Evolutionary conservation across 2,888 invertebrate species (phyloP).

Genomic region (Drosophila gaucha): DNA sequence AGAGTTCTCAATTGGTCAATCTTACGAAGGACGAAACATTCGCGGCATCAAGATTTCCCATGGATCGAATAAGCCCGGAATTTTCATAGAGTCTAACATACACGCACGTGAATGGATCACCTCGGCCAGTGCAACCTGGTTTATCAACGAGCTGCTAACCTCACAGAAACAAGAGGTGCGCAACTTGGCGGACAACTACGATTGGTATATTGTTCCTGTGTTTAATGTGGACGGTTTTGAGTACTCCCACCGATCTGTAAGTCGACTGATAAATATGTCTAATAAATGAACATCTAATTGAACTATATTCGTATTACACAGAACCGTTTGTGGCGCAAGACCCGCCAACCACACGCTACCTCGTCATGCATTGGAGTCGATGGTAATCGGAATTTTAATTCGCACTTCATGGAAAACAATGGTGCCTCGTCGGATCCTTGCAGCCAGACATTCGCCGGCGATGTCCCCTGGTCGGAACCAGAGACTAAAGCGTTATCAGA

Average conservation of each 20-base stretch:
- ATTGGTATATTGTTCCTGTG: conserved; percentile 91
- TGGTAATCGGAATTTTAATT: conserved; percentile 83
- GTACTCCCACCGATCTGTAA: conserved; percentile 88
- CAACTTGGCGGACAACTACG: conserved; percentile 87
- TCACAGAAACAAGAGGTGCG: conserved; percentile 86
- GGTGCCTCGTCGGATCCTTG: conserved; percentile 85
- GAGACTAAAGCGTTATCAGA: conserved; percentile 85
- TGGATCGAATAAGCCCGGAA: conserved; percentile 85
- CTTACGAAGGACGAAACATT: conserved; percentile 87
- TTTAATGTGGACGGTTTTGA: conserved; percentile 91
- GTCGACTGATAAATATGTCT: conserved; percentile 56
- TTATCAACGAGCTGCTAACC: conserved; percentile 89
- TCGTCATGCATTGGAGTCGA: conserved; percentile 82
- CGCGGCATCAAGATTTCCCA: conserved; percentile 86
- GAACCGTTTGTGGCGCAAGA: conserved; percentile 89
- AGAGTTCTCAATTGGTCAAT: conserved; percentile 85
- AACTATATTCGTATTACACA: conserved; percentile 72
- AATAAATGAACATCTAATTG: background rate
- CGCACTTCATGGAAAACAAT: conserved; percentile 78
- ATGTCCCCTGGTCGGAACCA: conserved; percentile 86
- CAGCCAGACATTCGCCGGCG: conserved; percentile 85
- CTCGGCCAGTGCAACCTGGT: conserved; percentile 89
- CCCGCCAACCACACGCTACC: conserved; percentile 85
- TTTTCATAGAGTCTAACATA: conserved; percentile 88
- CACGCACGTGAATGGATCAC: conserved; percentile 91